Evolutionary conservation across 2,797 vertebrate genomes (phyloP), one percentile per base, ranked within the genome.

Genomic region (Cyprinodon diabolis): DNA sequence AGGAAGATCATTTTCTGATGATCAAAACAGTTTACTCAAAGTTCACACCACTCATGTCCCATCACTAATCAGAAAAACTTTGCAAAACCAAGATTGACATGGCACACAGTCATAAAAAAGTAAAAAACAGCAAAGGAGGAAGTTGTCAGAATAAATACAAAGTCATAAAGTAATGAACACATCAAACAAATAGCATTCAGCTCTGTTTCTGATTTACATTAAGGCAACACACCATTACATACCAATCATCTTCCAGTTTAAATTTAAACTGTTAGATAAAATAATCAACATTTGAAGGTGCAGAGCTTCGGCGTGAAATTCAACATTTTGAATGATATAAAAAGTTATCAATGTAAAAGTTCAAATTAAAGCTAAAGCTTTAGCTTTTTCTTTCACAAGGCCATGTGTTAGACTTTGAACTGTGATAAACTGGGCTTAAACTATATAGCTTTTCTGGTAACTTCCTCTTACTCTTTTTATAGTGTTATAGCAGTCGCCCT

Each of bases 391-490:
- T 51, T 14, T 4, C 14, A 3, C 4, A 10, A 45, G 40, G 10
- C 40, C 19, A 13, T 43, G 43, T n/a, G 8, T 63, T 63, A 21
- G 48, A 52, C 66, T 52, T 52, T 35, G 66, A 52, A 37, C 66
- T 68, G 48, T 52, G 17, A 37, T 40, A 45, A 69, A 23, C 68
- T 56, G 37, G 1, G 60, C 52, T 43, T 68, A 68, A 7, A 63
- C 40, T 11, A 43, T 35, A 19, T 25, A 35, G 30, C 66, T 21
- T 21, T 55, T 54, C 51, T 68, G 17, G 30, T 12, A n/a, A 68
- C 68, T 69, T 69, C 68, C 68, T 69, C 23, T 25, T 69, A 19
- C 52, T 21, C 13, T 56, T 57, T 57, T 57, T 45, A 45, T 2
- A 43, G 40, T 2, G 0, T 47, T 13, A 45, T 8, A 11, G 15